phyloP scores from a whole-genome alignment of 2,113 vertebrate species.

The Etia nguti region DNA sequence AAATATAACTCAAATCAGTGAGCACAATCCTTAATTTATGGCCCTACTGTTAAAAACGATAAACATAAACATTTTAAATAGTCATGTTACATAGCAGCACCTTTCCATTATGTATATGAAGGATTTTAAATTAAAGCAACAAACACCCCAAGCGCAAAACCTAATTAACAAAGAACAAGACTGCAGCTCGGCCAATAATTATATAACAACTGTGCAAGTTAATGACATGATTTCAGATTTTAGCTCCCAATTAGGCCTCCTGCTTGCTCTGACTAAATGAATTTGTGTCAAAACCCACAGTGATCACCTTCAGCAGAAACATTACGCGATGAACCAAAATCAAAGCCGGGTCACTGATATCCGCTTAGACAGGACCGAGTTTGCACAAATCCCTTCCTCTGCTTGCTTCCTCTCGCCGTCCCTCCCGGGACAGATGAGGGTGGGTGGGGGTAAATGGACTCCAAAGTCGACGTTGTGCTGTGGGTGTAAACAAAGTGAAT shows the following conservation, averaged over 20 bases:
- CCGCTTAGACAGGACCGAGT: not conserved
- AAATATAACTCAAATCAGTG: not conserved
- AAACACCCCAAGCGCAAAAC: not conserved
- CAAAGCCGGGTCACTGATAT: not conserved
- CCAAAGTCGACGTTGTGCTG: not conserved
- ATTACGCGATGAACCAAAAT: not conserved
- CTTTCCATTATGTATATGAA: not conserved
- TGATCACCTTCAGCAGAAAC: not conserved
- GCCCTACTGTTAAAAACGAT: not conserved
- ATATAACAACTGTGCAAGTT: not conserved
- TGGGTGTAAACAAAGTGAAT: slow-evolving; percentile 42
- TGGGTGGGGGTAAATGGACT: not conserved
- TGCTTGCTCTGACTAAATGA: not conserved
- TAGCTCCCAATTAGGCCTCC: not conserved
- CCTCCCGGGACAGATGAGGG: fast-evolving
- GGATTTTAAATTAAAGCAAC: not conserved
- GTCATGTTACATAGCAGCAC: not conserved
- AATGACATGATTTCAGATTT: not conserved
- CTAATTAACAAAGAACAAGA: not conserved
- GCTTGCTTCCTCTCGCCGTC: not conserved
- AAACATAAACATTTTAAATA: not conserved
- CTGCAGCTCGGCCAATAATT: not conserved
- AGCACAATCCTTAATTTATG: not conserved
- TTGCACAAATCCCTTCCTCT: not conserved
- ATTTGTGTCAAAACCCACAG: not conserved